Evolutionary conservation across 2,888 invertebrate species (phyloP).

Genomic region (Netelia fuscicornis): DNA sequence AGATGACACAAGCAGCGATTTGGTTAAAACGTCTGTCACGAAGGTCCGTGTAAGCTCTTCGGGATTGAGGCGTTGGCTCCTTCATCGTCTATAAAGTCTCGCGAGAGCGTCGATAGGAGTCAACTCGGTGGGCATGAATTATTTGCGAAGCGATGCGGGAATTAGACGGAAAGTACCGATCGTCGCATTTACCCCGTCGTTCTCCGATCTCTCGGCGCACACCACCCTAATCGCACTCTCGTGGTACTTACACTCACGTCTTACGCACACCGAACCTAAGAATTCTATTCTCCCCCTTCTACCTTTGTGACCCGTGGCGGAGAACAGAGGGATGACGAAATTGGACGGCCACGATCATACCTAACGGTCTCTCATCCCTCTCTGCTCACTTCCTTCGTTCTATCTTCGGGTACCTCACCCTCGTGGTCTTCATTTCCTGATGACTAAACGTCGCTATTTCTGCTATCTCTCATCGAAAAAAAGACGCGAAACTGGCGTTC

Average conservation of each 20-base stretch:
- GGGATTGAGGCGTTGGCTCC: conserved; percentile 40
- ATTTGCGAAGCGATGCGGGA: conserved; percentile 63
- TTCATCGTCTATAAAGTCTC: conserved; percentile 40
- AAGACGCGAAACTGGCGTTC: conserved; percentile 18
- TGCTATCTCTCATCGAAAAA: conserved; percentile 35
- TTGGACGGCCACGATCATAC: conserved; percentile 58
- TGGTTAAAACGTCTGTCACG: conserved; percentile 57
- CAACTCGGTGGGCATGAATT: conserved; percentile 60
- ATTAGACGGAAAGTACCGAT: conserved; percentile 61
- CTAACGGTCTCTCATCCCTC: conserved; percentile 53
- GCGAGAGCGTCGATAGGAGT: conserved; percentile 62
- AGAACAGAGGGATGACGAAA: conserved; percentile 53
- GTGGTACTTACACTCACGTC: background rate
- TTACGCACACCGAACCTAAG: background rate
- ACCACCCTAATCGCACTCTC: conserved; percentile 56
- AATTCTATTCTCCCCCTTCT: background rate
- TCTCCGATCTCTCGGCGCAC: conserved; percentile 43
- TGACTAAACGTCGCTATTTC: conserved; percentile 52
- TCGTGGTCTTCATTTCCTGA: conserved; percentile 12
- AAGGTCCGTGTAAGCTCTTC: conserved; percentile 49
- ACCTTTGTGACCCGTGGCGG: background rate
- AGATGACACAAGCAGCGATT: background rate
- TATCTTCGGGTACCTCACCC: background rate
- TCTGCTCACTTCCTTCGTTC: conserved; percentile 1
- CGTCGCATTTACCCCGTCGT: conserved; percentile 61